Conservation (phyloP, 2,113 vertebrate species). For the Otolemur garnettii region DNA sequence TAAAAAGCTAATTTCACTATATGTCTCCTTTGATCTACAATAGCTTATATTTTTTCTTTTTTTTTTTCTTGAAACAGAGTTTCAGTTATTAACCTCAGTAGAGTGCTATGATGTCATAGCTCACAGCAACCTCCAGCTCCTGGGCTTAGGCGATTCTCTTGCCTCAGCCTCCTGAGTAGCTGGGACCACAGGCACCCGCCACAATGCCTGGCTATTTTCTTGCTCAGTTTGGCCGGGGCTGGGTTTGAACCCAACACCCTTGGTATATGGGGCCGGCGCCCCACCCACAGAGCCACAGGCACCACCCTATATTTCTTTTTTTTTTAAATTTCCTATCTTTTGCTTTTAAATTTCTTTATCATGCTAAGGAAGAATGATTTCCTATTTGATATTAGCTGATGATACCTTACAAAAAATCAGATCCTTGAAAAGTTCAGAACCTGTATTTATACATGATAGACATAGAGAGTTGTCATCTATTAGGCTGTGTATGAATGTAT, state of each 20-base stretch:
- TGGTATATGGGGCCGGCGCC: no score
- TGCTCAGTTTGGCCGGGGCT: no score
- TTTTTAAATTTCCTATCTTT: slow-evolving; percentile 70
- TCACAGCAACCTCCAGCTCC: no score
- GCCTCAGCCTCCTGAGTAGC: no score
- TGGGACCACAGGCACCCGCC: no score
- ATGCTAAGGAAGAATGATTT: slow-evolving; percentile 75
- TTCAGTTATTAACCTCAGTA: no score
- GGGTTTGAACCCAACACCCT: no score
- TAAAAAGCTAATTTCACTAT: slow-evolving; percentile 62
- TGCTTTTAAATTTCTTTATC: slow-evolving; percentile 83
- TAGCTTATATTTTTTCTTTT: slow-evolving; percentile 71
- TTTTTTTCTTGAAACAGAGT: not conserved
- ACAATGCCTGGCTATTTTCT: no score
- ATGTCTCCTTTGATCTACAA: slow-evolving; percentile 56
- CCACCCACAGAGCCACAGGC: no score
- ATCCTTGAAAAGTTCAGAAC: slow-evolving; percentile 93
- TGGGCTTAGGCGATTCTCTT: no score
- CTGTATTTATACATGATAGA: not conserved
- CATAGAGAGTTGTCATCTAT: not conserved
- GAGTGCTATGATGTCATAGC: no score
- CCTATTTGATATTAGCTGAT: slow-evolving; percentile 79
- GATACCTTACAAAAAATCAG: slow-evolving; percentile 96
- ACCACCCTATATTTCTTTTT: slow-evolving; percentile 69
- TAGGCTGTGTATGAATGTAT: not conserved